phyloP scores from a whole-genome alignment of 2,888 invertebrate species.

The Saturnia pavonia region DNA sequence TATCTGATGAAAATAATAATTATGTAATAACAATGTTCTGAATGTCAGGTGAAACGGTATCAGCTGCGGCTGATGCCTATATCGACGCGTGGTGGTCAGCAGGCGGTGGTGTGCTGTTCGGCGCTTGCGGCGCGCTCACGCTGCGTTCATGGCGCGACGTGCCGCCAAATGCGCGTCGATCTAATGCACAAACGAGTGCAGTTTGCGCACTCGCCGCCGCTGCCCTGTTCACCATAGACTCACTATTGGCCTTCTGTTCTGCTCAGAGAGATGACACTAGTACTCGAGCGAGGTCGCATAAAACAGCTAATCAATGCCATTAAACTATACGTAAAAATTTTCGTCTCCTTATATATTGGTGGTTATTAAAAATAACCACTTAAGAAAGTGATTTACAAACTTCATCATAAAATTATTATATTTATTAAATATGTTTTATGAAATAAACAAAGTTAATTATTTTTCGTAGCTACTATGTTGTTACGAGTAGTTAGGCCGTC shows the following conservation, averaged over 20 bases:
- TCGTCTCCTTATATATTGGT: neutral
- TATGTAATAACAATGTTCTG: neutral
- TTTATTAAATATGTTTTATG: neutral
- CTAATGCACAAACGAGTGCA: constrained; percentile 53
- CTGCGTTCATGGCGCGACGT: constrained; percentile 61
- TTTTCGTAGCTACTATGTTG: too few species aligned
- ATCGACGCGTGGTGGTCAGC: constrained; percentile 75
- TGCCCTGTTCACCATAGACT: constrained; percentile 56
- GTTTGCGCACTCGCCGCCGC: constrained; percentile 60
- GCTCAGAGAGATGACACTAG: constrained; percentile 56
- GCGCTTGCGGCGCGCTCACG: constrained; percentile 59
- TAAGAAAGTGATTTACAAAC: neutral
- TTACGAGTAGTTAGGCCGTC: too few species aligned
- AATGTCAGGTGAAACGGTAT: constrained; percentile 63
- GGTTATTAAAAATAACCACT: neutral
- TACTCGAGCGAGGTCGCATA: constrained; percentile 47
- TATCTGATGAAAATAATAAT: neutral
- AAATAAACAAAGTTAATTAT: neutral
- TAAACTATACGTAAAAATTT: constrained; percentile 27
- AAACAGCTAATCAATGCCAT: constrained; percentile 35
- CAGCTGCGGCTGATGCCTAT: constrained; percentile 69
- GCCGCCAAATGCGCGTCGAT: constrained; percentile 47
- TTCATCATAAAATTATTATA: neutral
- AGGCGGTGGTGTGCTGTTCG: constrained; percentile 59
- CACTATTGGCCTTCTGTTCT: constrained; percentile 60